A percentile compares a stretch with the other conserved stretches of the same genome.
These are phyloP conservation scores for Trissolcus brochymenae DNA, from an alignment of 2,888 invertebrate genomes.

Conservation along the genomic window DNA sequence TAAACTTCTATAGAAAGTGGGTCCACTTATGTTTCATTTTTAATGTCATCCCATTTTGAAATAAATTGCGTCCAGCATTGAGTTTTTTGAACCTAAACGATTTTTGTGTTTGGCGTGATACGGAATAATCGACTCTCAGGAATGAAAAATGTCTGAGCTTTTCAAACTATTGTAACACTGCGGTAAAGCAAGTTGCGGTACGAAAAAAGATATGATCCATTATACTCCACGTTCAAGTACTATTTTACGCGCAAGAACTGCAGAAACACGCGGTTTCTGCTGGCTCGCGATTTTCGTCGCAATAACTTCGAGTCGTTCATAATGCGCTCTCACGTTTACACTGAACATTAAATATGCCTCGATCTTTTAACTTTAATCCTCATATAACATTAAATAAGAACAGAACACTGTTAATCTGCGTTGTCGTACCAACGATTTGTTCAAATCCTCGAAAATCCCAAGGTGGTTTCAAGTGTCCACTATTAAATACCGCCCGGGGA, in stretches of 20 bases:
- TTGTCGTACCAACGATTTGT: conserved; percentile 52
- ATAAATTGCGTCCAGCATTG: conserved; percentile 7
- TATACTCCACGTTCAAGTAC: conserved; percentile 35
- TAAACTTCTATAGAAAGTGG: no score
- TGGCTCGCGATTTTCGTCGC: no score
- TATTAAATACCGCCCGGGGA: conserved; percentile 42
- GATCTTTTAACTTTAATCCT: conserved; percentile 53
- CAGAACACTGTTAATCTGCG: conserved; percentile 44
- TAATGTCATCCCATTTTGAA: no score
- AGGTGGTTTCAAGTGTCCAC: conserved; percentile 46
- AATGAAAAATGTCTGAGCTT: conserved; percentile 41
- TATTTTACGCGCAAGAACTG: conserved; percentile 32
- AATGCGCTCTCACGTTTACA: conserved; percentile 10
- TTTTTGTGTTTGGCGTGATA: conserved; percentile 18
- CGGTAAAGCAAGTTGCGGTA: conserved; percentile 8
- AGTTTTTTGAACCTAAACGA: conserved; percentile 6
- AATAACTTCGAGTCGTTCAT: no score
- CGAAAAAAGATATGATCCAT: conserved; percentile 42
- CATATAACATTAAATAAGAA: conserved; percentile 50
- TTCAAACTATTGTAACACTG: conserved; percentile 40
- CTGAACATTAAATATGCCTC: conserved; percentile 27
- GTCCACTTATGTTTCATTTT: no score
- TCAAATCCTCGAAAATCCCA: conserved; percentile 57
- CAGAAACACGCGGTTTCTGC: conserved; percentile 19
- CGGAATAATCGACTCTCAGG: conserved; percentile 16